Percentiles rank a stretch among this genome's conserved stretches.
phyloP scores from a whole-genome alignment of 2,797 vertebrate species.

The Phalloptychus januarius region DNA sequence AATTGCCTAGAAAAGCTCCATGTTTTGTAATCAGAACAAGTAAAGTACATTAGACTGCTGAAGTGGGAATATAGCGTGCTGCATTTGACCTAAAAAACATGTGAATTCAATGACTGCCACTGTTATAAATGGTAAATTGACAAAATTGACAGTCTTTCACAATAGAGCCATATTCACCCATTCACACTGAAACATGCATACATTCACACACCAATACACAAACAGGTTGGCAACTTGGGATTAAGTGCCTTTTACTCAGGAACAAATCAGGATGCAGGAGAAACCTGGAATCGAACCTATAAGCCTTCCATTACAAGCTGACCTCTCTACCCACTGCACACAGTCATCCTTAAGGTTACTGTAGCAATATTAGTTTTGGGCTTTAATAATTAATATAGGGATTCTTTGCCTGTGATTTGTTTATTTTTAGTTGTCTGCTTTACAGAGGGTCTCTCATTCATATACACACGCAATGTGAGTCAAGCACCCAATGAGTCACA shows the following conservation, averaged over 20 bases:
- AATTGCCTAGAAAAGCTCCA: not conserved
- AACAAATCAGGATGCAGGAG: too few species aligned
- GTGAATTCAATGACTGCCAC: not conserved
- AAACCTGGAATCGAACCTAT: too few species aligned
- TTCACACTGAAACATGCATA: too few species aligned
- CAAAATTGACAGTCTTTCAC: too few species aligned
- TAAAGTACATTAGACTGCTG: not conserved
- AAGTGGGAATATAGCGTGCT: not conserved
- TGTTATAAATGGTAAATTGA: not conserved
- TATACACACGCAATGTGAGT: slow-evolving; percentile 6
- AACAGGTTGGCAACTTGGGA: too few species aligned
- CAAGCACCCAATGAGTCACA: slow-evolving; percentile 26
- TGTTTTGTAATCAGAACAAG: not conserved
- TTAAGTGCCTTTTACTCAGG: too few species aligned
- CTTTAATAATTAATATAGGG: not conserved
- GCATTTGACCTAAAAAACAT: not conserved
- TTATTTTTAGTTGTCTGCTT: not conserved
- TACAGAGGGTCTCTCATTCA: slow-evolving; percentile 9
- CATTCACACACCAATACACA: too few species aligned
- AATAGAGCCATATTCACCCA: too few species aligned
- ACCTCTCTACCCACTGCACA: too few species aligned
- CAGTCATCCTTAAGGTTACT: not conserved
- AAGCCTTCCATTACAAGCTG: too few species aligned
- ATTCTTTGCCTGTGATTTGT: not conserved
- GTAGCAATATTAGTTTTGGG: not conserved